A percentile compares a stretch with the other conserved stretches of the same genome.
phyloP scores from a whole-genome alignment of 92 coral and sea anemone species.

The Paragorgia papillata region DNA sequence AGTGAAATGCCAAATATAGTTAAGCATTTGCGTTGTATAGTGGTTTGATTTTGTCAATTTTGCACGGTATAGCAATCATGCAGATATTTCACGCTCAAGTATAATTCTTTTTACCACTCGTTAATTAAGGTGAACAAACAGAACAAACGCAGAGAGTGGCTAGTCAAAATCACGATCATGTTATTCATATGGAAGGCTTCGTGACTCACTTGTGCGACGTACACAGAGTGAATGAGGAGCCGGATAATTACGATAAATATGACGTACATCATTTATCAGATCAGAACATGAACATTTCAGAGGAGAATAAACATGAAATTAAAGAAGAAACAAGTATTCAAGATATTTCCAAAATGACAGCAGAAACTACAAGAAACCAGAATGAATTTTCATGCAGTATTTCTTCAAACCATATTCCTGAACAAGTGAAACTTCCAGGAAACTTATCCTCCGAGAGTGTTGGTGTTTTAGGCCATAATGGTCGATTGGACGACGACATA shows the following conservation, averaged over 20 bases:
- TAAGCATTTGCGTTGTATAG: too few relatives aligned
- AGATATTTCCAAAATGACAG: not conserved
- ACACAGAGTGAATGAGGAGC: slow-evolving; percentile 10
- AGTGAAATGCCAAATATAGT: too few relatives aligned
- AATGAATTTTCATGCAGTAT: not conserved
- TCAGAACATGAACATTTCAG: not conserved
- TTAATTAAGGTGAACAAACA: not conserved
- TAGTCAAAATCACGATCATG: not conserved
- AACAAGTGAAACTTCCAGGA: too few relatives aligned
- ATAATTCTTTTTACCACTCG: not conserved
- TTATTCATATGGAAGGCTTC: slow-evolving; percentile 7
- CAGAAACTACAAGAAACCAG: not conserved
- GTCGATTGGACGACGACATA: not conserved
- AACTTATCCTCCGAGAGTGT: too few relatives aligned
- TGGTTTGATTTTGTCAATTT: too few relatives aligned
- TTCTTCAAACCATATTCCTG: not conserved
- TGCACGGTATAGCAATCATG: too few relatives aligned
- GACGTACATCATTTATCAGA: not conserved
- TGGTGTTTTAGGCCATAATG: too few relatives aligned
- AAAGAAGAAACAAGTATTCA: not conserved
- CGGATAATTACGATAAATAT: not conserved
- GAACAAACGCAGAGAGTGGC: not conserved
- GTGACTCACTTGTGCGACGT: slow-evolving; percentile 18
- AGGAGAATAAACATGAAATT: not conserved
- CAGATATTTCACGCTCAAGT: not conserved